phyloP scores from a whole-genome alignment of 2,113 vertebrate genomes.

The Pollachius pollachius region DNA sequence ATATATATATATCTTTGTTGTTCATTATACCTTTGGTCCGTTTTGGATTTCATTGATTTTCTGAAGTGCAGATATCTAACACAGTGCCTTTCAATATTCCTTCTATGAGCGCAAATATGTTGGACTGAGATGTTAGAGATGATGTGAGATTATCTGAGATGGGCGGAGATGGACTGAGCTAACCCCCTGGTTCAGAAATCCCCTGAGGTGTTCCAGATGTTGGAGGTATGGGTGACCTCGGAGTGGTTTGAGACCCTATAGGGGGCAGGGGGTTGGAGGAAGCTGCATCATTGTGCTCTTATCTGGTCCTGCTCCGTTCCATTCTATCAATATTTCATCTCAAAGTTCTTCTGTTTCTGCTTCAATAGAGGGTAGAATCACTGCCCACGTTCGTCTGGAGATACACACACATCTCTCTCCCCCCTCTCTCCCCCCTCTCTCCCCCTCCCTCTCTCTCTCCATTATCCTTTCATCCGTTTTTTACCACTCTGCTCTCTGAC shows the following conservation, averaged over 20 bases:
- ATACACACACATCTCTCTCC: slow-evolving; percentile 45
- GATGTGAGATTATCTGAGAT: too few relatives aligned
- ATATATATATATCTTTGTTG: too few relatives aligned
- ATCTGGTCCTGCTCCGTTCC: slow-evolving; percentile 56
- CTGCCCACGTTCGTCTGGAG: slow-evolving; percentile 58
- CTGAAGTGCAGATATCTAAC: too few relatives aligned
- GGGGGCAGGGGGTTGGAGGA: background rate
- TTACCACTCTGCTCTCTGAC: slow-evolving; percentile 27
- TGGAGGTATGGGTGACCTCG: background rate
- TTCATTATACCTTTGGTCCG: too few relatives aligned
- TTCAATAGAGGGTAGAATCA: slow-evolving; percentile 72
- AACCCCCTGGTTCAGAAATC: slow-evolving; percentile 1
- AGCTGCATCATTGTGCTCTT: slow-evolving; percentile 52
- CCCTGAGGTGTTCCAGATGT: background rate
- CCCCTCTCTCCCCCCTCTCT: slow-evolving; percentile 1
- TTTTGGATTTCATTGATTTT: too few relatives aligned
- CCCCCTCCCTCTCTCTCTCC: background rate
- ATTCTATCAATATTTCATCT: slow-evolving; percentile 73
- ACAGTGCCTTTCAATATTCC: too few relatives aligned
- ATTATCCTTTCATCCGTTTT: slow-evolving; percentile 1
- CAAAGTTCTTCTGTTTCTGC: slow-evolving; percentile 70
- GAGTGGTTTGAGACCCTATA: slow-evolving; percentile 3
- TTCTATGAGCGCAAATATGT: too few relatives aligned
- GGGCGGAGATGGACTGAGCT: too few relatives aligned
- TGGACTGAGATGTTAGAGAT: too few relatives aligned